Base-by-base conservation (phyloP, 2,113 vertebrate species). In the Python bivittatus region DNA sequence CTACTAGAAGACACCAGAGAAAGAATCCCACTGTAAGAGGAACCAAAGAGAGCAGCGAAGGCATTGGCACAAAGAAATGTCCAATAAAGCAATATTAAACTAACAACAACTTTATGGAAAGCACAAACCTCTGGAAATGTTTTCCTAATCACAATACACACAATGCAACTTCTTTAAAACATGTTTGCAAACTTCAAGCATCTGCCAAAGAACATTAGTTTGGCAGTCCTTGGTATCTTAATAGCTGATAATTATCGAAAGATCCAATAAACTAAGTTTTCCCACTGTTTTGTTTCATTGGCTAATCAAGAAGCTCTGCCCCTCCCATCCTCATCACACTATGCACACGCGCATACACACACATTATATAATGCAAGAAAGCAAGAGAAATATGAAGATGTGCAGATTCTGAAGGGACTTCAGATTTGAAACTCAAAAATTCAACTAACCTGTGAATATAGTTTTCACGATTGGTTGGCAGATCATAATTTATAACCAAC, bases 381-480 rank as follows among this genome's bases (percentile, higher is more conserved):
- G 88, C 12, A 15, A 84, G 44, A 44, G 44, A 89, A 38, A 56
- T 42, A 61, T 83, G 13, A 89, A 48, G 2, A 52, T 53, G 7
- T 85, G 58, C 44, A 85, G 72, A 22, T 29, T 85, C 48, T n/a
- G 64, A 92, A 86, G 84, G 23, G 84, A 38, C 4, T 48, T 33
- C 57, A 48, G 54, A 42, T 33, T 8, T 44, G 5, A 0, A 23
- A 23, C 11, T 2, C 29, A 4, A 6, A 93, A 52, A 88, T 22
- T 33, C 86, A 91, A 97, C 98, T 97, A 79, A 99, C 99, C 99
- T 99, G 97, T 99, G 99, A 97, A 99, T 99, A 95, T 99, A 99
- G 92, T 99, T 99, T 97, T 99, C 99, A 97, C 99, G 98, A 97
- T 99, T 99, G 97, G 99, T 99, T n/a, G 99, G 99, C 93, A 99